Evolutionary conservation across 1,140 invertebrate genomes (phyloP), one percentile per base, ranked within the genome.

Genomic region (Hyphantria cunea): DNA sequence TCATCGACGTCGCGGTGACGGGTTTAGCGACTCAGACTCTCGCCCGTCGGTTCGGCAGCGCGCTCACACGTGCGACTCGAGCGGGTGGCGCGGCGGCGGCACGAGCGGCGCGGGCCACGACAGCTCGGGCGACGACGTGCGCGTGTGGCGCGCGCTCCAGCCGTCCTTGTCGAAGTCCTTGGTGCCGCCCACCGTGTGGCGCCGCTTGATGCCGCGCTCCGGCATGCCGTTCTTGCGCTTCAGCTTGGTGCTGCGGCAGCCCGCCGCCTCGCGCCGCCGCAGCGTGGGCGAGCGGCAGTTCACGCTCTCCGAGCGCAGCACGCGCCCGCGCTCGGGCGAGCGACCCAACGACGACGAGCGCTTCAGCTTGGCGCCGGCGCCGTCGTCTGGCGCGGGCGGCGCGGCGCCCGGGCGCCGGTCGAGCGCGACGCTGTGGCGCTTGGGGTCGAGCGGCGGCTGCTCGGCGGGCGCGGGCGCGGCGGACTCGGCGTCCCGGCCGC

Each of bases 101-200:
- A 86, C 82, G 14, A 85, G 76, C 52, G 84, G 74, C 55, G 72
- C 60, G 25, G 78, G 79, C 51, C 12, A 31, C 14, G 80, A 69
- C 44, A 91, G 83, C 77, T 91, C 90, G 8, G 90, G 90, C 63
- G 89, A 91, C 12, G 88, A 90, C 13, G 90, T 90, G 63, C 90
- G 82, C 66, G 89, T 85, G 79, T 89, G 89, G 15, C 89, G 84
- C 65, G 87, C 87, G 66, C 81, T 78, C 90, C 90, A 91, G 45
- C 88, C 87, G 82, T 90, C 88, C 78, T 91, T 91, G 80, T 91
- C 90, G 78, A 91, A 96, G 82, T 98, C 96, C 80, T 97, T 96
- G 0, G 95, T 96, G 12, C 97, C 97, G 32, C 97, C 97, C 0
- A 98, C 96, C 0, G 97, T 98, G 86, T 98, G 97, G n/a, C 97